Percentiles rank a stretch among this genome's conserved stretches.
Conservation (phyloP, 37 sponge, comb jelly and placozoan species). For the Agelas oroides region DNA sequence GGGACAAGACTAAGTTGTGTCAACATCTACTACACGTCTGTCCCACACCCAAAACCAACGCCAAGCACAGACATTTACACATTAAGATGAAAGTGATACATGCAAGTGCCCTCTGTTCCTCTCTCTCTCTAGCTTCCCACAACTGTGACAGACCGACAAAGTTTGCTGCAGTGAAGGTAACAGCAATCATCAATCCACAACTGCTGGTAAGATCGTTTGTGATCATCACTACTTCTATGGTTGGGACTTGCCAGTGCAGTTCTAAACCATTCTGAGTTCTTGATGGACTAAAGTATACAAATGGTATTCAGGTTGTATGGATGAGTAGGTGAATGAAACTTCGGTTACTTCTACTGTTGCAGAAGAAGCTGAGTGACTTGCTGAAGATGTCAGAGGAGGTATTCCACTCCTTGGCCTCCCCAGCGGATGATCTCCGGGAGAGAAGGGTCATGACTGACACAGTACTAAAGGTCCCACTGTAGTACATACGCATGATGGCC, state of each 20-base stretch:
- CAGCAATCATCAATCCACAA: conserved; percentile 42
- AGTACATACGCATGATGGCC: too few relatives aligned
- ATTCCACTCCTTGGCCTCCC: conserved; percentile 6
- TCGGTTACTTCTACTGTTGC: neutral
- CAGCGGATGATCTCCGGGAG: neutral
- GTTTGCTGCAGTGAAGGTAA: conserved; percentile 60
- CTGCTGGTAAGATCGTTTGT: conserved; percentile 40
- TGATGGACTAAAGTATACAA: too few relatives aligned
- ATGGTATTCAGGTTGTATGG: conserved; percentile 27
- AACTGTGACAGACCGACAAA: conserved; percentile 9
- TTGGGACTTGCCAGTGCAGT: too few relatives aligned
- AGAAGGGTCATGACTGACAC: too few relatives aligned
- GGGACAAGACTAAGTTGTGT: too few relatives aligned
- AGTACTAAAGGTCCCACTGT: too few relatives aligned
- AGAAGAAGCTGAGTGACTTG: conserved; percentile 24
- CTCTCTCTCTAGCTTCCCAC: conserved; percentile 7
- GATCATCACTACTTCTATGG: neutral
- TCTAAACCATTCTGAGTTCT: too few relatives aligned
- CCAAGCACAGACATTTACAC: too few relatives aligned
- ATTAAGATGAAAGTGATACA: too few relatives aligned
- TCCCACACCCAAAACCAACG: too few relatives aligned
- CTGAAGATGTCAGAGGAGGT: conserved; percentile 11
- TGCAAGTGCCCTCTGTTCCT: neutral
- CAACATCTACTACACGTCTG: too few relatives aligned
- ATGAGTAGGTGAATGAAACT: too few relatives aligned